Evolutionary conservation across 2,113 vertebrate genomes (phyloP), one percentile per base, ranked within the genome.

Genomic region (Rhea americana): DNA sequence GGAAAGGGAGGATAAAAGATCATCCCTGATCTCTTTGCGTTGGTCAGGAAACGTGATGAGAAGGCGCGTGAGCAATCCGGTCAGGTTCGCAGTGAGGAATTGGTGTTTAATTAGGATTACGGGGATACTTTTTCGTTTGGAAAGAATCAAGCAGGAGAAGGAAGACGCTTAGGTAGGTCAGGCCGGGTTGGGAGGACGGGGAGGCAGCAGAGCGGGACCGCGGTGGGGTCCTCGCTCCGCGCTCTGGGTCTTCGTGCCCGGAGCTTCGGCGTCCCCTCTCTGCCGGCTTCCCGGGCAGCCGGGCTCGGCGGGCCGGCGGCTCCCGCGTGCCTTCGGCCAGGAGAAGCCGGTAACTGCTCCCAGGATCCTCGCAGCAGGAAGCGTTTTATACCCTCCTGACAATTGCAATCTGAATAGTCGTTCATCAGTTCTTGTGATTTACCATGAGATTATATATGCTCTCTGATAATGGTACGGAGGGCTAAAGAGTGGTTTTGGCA

Each of bases 401-500:
- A 83, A 25, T 7, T 37, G 41, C 84, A 92, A 80, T 92, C 76
- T 76, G 77, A 81, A 66, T 2, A 76, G 68, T 30, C 85, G 66
- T 93, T 53, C 87, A 59, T 92, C 92, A 87, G 81, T 5, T 61
- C 79, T 28, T 68, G 76, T 65, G 86, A 83, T 87, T 85, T 70
- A 93, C 95, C 61, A 1, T 73, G 87, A 89, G 91, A 79, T 95
- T 90, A 63, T 62, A 63, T 75, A 41, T 41, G 91, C 93, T 87
- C 65, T 65, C 89, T 83, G 89, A 97, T 95, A 93, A 81, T 22
- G 95, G 62, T 79, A 87, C 68, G 25, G 93, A 63, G 72, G 77
- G 73, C 81, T 95, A 65, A 93, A 89, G 91, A 95, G 94, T 75
- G 85, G 95, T 94, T 81, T 94, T 96, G 96, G 97, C 95, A 89